Conservation (phyloP, 2,113 vertebrate species). For the Cyphomyrus plagiostoma region DNA sequence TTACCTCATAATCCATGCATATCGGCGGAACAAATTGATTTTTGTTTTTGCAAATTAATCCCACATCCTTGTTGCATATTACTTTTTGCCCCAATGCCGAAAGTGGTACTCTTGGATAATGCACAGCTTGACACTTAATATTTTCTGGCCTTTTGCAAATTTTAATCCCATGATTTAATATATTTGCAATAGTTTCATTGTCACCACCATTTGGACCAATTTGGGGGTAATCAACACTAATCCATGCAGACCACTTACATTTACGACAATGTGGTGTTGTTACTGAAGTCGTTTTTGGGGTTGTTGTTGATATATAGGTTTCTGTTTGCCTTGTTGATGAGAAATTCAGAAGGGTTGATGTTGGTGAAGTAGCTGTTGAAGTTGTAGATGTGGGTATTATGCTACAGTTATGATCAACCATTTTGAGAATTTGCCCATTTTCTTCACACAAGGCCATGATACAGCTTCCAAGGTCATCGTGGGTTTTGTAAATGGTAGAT, state of each 20-base stretch:
- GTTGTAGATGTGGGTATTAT: slow-evolving; percentile 26
- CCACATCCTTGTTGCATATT: slow-evolving; percentile 40
- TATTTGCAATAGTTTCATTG: slow-evolving; percentile 45
- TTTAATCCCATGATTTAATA: slow-evolving; percentile 36
- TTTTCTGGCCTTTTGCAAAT: slow-evolving; percentile 44
- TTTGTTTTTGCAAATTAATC: slow-evolving; percentile 55
- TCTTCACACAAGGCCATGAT: slow-evolving; percentile 63
- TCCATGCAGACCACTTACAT: slow-evolving; percentile 49
- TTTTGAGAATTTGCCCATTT: slow-evolving; percentile 62
- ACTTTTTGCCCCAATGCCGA: slow-evolving; percentile 42
- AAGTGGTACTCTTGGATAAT: slow-evolving; percentile 32
- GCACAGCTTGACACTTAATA: slow-evolving; percentile 43
- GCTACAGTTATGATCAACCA: background rate
- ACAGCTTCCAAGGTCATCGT: slow-evolving; percentile 72
- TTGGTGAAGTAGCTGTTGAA: slow-evolving; percentile 33
- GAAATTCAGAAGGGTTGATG: slow-evolving; percentile 40
- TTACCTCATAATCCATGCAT: slow-evolving; percentile 53
- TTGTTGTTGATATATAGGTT: background rate
- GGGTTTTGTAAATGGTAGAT: slow-evolving; percentile 68
- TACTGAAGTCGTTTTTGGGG: slow-evolving; percentile 4
- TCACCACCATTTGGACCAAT: slow-evolving; percentile 40
- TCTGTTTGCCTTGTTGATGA: slow-evolving; percentile 27
- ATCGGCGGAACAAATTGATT: slow-evolving; percentile 44
- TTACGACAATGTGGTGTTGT: slow-evolving; percentile 25
- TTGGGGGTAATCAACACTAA: slow-evolving; percentile 47